These are phyloP conservation scores for human (Homo sapiens) DNA, from an alignment of 2,113 vertebrate genomes.

Conservation along the genomic window GRCh38 chr2:65254501-65255000, in stretches of 20 bases:
- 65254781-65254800: not conserved
- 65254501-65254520: too few relatives aligned
- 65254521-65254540: not conserved
- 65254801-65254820: not conserved
- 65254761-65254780: not conserved
- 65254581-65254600: not conserved
- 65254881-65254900: not conserved
- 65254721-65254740: not conserved
- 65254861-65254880: not conserved
- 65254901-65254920: not conserved
- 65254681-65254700: not conserved
- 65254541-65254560: not conserved
- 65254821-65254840: not conserved
- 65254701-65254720: not conserved
- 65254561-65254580: not conserved
- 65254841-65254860: not conserved
- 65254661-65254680: not conserved
- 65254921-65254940: not conserved
- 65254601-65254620: not conserved
- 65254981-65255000: not conserved
- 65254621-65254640: not conserved
- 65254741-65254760: not conserved
- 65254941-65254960: constrained; percentile 11
- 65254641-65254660: not conserved
- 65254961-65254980: not conserved